A percentile compares a stretch with the other conserved stretches of the same genome.
phyloP scores from a whole-genome alignment of 2,797 vertebrate species.

The Gymnocypris eckloni region DNA sequence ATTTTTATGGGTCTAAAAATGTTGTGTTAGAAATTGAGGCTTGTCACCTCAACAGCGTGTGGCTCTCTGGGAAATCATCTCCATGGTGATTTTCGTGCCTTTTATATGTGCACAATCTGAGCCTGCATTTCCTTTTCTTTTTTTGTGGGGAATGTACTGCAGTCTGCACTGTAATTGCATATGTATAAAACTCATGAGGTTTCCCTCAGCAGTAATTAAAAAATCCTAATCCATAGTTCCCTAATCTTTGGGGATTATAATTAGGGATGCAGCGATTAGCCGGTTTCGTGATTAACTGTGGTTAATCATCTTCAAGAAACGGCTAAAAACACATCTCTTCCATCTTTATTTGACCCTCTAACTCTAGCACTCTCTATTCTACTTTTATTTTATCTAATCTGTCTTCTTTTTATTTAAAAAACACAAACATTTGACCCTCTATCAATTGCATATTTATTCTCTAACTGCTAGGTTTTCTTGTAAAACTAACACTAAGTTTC shows the following conservation, averaged over 20 bases:
- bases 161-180: conserved; percentile 20
- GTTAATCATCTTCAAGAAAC: too few species aligned
- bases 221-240: conserved; percentile 37
- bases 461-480: too few species aligned
- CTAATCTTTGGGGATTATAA: conserved; percentile 50
- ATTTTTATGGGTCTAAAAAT: conserved; percentile 30
- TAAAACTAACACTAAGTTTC: too few species aligned
- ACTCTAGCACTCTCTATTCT: too few species aligned
- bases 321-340: too few species aligned
- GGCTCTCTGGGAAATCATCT: conserved; percentile 31
- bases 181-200: conserved; percentile 31
- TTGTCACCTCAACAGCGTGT: conserved; percentile 14
- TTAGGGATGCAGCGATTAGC: too few species aligned
- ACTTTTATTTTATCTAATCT: too few species aligned
- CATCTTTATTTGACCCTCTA: too few species aligned
- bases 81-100: conserved; percentile 41
- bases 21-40: conserved; percentile 10
- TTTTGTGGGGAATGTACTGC: conserved; percentile 5
- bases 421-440: too few species aligned
- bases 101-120: conserved; percentile 30
- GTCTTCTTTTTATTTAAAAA: too few species aligned
- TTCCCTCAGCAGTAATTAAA: conserved; percentile 34
- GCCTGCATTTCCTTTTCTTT: conserved; percentile 9
- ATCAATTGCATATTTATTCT: too few species aligned
- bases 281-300: too few species aligned